Evolutionary conservation across 2,888 invertebrate genomes (phyloP), one percentile per base, ranked within the genome.

Genomic region (Parelbella ahira): DNA sequence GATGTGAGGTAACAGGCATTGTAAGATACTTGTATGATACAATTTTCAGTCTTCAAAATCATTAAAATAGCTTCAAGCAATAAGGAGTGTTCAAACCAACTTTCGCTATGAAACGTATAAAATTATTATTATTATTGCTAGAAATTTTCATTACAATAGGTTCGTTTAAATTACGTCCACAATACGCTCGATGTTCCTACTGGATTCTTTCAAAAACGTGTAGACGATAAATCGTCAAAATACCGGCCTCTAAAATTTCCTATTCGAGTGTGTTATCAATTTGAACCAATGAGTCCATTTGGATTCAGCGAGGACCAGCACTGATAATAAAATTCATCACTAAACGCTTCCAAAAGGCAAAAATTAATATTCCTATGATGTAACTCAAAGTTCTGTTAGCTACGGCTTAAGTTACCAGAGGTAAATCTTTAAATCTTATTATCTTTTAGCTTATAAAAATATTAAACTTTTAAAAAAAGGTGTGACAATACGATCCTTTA

Each of bases 301-400:
- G 82, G 70, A 86, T 86, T 79, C 84, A 75, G 63, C 63, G 56
- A 67, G 70, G 70, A 66, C 64, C 62, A 66, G 48, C 54, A 56
- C 68, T 76, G 76, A 81, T 83, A 81, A 79, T 83, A 83, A 83
- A 83, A 83, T 82, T 84, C 83, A 83, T 83, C 82, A 77, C 65
- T 69, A 58, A 72, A 74, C 69, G 73, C 73, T 78, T 74, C 74
- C 75, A 70, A 68, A 11, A 70, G 69, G 75, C 76, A 79, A 80
- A 79, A 83, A 84, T 84, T 84, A 84, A 84, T 84, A 84, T 84
- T 84, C 84, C 71, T 65, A 77, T 81, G 82, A 83, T 79, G 81
- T 83, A 73, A 81, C 78, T 66, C 63, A 70, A 72, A 68, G 69
- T 73, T 69, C 59, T 71, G 64, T 67, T 42, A 28, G 66, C 50